A percentile compares a stretch with the other conserved stretches of the same genome.
Conservation (phyloP, 2,797 vertebrate genomes). For the Ataeniobius toweri region DNA sequence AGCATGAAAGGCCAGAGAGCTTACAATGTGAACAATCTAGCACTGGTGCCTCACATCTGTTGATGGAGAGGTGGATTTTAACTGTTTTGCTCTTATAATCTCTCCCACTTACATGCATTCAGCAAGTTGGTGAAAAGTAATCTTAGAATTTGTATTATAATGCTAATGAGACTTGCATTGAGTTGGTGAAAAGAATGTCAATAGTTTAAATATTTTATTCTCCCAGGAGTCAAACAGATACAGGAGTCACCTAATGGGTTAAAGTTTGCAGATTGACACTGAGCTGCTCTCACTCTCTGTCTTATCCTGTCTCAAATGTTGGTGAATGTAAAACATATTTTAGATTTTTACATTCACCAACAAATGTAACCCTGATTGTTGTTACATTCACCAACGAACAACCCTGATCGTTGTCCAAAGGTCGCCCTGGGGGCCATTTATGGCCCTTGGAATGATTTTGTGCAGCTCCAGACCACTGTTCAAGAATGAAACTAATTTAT, state of each 20-base stretch:
- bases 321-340: background rate
- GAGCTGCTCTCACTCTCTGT: background rate
- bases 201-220: constrained; percentile 10
- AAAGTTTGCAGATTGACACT: background rate
- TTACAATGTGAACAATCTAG: constrained; percentile 39
- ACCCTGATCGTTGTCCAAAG: background rate
- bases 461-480: background rate
- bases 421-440: background rate
- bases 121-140: background rate
- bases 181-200: constrained; percentile 14
- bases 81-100: constrained; percentile 3
- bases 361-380: too few species aligned
- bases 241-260: background rate
- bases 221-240: background rate
- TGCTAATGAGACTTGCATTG: constrained; percentile 25
- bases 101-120: background rate
- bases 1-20: constrained; percentile 60
- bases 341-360: too few species aligned
- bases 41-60: constrained; percentile 33
- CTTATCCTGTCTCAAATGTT: background rate
- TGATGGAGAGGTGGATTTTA: constrained; percentile 30
- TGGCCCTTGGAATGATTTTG: too few species aligned
- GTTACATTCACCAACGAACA: too few species aligned
- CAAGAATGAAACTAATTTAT: too few species aligned
- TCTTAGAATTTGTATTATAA: constrained; percentile 22